Evolutionary conservation across 2,113 vertebrate species (phyloP), one percentile per base, ranked within the genome.

Genomic region (Oxyruncus cristatus): DNA sequence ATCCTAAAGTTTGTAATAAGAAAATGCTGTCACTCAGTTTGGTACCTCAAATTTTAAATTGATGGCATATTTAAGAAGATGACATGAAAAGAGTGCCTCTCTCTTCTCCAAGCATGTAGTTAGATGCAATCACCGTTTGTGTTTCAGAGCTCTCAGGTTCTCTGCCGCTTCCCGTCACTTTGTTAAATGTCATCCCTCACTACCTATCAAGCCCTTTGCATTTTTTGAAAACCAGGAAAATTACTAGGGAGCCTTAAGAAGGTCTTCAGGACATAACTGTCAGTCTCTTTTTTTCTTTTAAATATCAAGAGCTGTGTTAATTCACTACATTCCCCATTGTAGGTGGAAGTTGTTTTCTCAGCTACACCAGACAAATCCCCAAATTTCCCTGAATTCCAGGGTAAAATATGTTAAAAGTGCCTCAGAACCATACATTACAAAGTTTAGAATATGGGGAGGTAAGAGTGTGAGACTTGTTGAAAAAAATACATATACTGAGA

Each of bases 111-210:
- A 87, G 47, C 53, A 37, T n/a, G 46, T 37, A 79, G 71, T 88
- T 66, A 84, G 88, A 86, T 77, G 66, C 59, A 88, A 74, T 84
- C 94, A 85, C 39, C 6, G 12, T 61, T 73, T 86, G 47, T 9
- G 3, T 78, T 87, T 87, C 80, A 77, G 47, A 89, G 39, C 76
- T 73, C 71, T 16, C 50, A 37, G 50, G 46, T 66, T 93, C 72
- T 81, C 59, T 53, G 32, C 35, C 0, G 1, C 72, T 83, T 81
- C 37, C 72, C 61, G 39, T 59, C 61, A 32, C n/a, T 81, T 63
- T 78, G 49, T 90, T 92, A 89, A 94, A 96, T 95, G 77, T 73
- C 70, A 23, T 37, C 81, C 56, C 62, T 85, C 73, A 27, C n/a
- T 6, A 44, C 53, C 67, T 95, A 86, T 75, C 94, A 89, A 86